Conservation (phyloP, 2,113 vertebrate genomes). For the Eonycteris spelaea region DNA sequence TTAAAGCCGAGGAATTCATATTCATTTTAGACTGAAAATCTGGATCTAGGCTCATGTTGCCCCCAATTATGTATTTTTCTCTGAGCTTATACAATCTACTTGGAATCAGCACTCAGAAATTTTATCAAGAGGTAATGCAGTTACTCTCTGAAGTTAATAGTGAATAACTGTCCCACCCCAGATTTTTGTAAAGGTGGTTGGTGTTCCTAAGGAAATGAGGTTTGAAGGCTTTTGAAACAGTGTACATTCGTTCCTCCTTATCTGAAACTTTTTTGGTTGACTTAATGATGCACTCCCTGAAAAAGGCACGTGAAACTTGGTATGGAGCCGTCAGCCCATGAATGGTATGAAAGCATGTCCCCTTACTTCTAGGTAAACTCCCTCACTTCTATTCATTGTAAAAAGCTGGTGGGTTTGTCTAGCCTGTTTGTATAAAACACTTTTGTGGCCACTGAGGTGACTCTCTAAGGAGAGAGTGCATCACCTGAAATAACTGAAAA, state of each 20-base stretch:
- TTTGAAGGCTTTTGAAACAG: slow-evolving; percentile 24
- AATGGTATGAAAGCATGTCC: neutral
- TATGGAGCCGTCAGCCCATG: neutral
- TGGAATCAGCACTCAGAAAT: slow-evolving; percentile 61
- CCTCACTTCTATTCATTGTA: neutral
- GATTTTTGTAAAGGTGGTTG: slow-evolving; percentile 56
- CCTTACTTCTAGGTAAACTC: neutral
- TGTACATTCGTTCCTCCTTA: neutral
- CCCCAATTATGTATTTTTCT: slow-evolving; percentile 45
- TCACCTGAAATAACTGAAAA: neutral
- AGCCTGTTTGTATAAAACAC: neutral
- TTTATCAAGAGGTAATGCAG: slow-evolving; percentile 76
- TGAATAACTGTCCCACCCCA: slow-evolving; percentile 56
- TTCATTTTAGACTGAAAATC: neutral
- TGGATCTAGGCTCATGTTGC: neutral
- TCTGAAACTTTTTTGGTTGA: slow-evolving; percentile 31
- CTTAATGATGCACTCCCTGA: neutral
- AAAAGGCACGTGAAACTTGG: neutral
- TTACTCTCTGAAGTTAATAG: slow-evolving; percentile 76
- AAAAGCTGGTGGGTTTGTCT: neutral
- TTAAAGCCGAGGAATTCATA: neutral
- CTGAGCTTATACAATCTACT: slow-evolving; percentile 54
- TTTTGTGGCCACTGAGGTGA: neutral
- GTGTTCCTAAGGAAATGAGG: neutral
- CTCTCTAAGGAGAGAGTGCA: neutral